Evolutionary conservation across 53 echinoderm and acorn worm species (phyloP).

Genomic region (Antedon mediterranea): DNA sequence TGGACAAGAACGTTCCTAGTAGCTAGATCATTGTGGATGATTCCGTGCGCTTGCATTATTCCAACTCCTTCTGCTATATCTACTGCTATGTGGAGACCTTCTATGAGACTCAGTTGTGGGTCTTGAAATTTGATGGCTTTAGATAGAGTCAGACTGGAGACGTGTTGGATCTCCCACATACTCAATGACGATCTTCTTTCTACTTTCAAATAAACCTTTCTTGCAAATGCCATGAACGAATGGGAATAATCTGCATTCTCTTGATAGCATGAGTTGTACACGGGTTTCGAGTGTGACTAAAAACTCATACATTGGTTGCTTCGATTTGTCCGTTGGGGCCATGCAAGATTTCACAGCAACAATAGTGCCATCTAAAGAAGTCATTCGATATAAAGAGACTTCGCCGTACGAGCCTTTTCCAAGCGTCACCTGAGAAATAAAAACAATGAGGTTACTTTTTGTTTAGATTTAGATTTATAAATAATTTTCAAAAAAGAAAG

Average conservation of each 20-base stretch:
- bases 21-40: too few relatives aligned
- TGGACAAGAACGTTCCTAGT: too few relatives aligned
- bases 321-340: background rate
- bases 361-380: background rate
- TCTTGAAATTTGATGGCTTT: background rate
- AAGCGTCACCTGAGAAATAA: background rate
- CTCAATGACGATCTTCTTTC: background rate
- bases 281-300: background rate
- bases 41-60: too few relatives aligned
- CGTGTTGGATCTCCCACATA: background rate
- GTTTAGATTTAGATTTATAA: too few relatives aligned
- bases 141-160: background rate
- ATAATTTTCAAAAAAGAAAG: too few relatives aligned
- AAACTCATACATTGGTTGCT: background rate
- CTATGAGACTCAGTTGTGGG: background rate
- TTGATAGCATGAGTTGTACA: background rate
- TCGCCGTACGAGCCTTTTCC: background rate
- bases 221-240: background rate
- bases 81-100: background rate
- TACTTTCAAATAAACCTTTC: background rate
- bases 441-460: too few relatives aligned
- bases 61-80: too few relatives aligned
- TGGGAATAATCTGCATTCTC: background rate
- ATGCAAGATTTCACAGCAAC: background rate
- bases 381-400: background rate